Evolutionary conservation across 2,888 invertebrate genomes (phyloP).

Genomic region (Colletes collaris): DNA sequence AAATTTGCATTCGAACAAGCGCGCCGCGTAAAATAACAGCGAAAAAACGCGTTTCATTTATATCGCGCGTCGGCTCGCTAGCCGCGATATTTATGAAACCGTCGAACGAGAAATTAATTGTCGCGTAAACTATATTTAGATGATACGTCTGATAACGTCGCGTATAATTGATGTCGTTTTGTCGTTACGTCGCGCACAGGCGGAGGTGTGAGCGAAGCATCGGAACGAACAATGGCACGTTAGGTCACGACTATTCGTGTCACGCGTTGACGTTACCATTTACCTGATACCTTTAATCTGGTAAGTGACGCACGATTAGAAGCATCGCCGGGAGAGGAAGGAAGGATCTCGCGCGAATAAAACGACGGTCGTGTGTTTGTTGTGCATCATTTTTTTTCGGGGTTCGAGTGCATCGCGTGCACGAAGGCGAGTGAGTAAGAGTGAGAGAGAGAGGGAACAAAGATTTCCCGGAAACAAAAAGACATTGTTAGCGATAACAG

Average conservation of each 20-base stretch:
- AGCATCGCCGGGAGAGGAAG: neutral
- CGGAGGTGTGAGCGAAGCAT: neutral
- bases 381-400: neutral
- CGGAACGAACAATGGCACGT: neutral
- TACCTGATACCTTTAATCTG: no score
- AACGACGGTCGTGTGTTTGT: neutral
- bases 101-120: no score
- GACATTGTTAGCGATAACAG: slow-evolving; percentile 19
- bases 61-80: neutral
- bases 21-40: no score
- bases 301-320: no score
- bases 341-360: neutral
- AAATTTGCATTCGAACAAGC: no score
- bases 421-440: no score
- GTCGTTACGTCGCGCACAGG: neutral
- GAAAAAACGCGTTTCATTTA: no score
- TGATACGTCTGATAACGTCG: neutral
- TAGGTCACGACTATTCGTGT: neutral
- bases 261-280: no score
- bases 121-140: no score
- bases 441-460: neutral
- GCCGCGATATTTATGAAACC: no score
- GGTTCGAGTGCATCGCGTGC: neutral
- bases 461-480: neutral
- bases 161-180: slow-evolving; percentile 3